phyloP scores from a whole-genome alignment of 2,888 invertebrate species.

The Drosophila flavopinicola region DNA sequence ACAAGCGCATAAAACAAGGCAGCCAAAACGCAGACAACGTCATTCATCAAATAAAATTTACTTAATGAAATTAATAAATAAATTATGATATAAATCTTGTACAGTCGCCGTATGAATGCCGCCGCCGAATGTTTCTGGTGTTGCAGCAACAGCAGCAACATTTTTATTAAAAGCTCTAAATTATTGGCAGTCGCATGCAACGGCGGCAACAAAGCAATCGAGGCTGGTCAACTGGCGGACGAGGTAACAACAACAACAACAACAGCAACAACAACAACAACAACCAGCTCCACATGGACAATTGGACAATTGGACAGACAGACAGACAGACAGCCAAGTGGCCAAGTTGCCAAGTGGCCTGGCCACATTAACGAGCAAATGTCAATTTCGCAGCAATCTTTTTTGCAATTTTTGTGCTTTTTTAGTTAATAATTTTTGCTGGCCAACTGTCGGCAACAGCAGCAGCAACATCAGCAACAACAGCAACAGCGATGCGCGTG shows the following conservation, averaged over 20 bases:
- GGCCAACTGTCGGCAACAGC: slow-evolving; percentile 47
- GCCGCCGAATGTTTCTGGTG: slow-evolving; percentile 47
- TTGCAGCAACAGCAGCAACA: slow-evolving; percentile 55
- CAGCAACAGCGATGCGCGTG: slow-evolving; percentile 46
- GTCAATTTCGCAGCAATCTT: slow-evolving; percentile 77
- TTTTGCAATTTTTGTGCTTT: slow-evolving; percentile 68
- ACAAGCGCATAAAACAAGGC: slow-evolving; percentile 43
- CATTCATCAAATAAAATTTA: slow-evolving; percentile 77
- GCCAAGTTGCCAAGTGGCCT: slow-evolving; percentile 39
- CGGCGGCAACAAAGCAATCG: slow-evolving; percentile 70
- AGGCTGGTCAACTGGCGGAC: slow-evolving; percentile 47
- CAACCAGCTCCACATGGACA: slow-evolving; percentile 30
- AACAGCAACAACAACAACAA: slow-evolving; percentile 29
- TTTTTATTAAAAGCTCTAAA: slow-evolving; percentile 79
- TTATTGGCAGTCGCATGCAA: slow-evolving; percentile 77
- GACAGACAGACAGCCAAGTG: slow-evolving; percentile 26
- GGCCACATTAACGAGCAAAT: slow-evolving; percentile 77
- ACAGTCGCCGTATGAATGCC: slow-evolving; percentile 45
- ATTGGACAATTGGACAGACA: slow-evolving; percentile 8
- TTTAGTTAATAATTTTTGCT: slow-evolving; percentile 74
- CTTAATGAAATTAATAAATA: slow-evolving; percentile 81
- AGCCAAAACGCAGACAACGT: slow-evolving; percentile 62
- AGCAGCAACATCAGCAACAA: slow-evolving; percentile 25
- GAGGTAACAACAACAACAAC: slow-evolving; percentile 17
- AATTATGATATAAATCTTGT: slow-evolving; percentile 81